Conservation (phyloP, 2,113 vertebrate species). For the Corythoichthys intestinalis region DNA sequence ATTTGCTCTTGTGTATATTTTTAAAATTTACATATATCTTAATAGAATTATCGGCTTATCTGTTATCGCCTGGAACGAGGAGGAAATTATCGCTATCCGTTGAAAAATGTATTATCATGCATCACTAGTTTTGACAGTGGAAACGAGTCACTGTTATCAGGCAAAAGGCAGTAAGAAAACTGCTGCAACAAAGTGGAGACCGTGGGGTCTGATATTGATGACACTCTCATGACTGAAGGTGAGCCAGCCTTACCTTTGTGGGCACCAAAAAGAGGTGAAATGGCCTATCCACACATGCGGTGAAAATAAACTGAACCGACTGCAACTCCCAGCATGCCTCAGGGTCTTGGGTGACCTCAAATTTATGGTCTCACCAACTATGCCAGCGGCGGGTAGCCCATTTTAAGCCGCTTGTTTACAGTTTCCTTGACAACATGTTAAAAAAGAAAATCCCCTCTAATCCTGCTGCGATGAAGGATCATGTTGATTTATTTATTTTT, state of each 20-base stretch:
- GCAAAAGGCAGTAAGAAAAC: not conserved
- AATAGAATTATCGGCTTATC: no score
- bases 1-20: no score
- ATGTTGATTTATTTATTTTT: slow-evolving; percentile 4
- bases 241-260: not conserved
- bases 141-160: not conserved
- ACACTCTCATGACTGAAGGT: not conserved
- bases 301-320: slow-evolving; percentile 29
- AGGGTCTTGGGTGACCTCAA: slow-evolving; percentile 46
- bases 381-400: slow-evolving; percentile 44
- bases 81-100: no score
- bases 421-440: slow-evolving; percentile 32
- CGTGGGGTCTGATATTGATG: not conserved
- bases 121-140: not conserved
- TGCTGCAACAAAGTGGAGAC: not conserved
- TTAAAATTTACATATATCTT: no score
- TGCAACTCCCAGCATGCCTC: slow-evolving; percentile 51
- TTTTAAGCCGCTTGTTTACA: slow-evolving; percentile 41
- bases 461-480: slow-evolving; percentile 20
- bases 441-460: slow-evolving; percentile 4
- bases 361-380: slow-evolving; percentile 22
- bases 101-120: no score
- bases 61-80: no score
- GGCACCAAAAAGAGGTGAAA: not conserved
- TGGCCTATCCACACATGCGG: slow-evolving; percentile 14